Evolutionary conservation across 2,113 vertebrate genomes (phyloP).

Genomic region (Datnioides undecimradiatus): DNA sequence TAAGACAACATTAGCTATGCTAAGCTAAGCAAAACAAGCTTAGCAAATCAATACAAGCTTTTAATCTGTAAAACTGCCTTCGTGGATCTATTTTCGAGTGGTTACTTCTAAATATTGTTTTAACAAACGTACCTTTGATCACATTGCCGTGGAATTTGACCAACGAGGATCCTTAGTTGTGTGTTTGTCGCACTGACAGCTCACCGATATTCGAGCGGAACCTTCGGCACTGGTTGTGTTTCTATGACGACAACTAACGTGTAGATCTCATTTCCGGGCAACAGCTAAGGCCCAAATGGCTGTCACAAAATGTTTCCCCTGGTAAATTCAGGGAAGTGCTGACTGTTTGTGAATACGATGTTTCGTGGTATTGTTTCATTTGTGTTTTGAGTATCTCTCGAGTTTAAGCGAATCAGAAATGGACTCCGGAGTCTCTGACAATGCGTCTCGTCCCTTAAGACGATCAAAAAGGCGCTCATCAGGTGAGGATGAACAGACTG

Average conservation of each 20-base stretch:
- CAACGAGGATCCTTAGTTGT: neutral
- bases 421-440: conserved; percentile 39
- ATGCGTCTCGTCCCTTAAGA: neutral
- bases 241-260: neutral
- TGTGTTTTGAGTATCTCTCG: neutral
- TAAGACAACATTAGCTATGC: too few relatives aligned
- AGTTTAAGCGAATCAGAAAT: conserved; percentile 14
- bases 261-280: neutral
- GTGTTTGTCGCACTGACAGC: neutral
- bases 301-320: conserved; percentile 33
- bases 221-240: neutral
- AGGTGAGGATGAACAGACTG: conserved; percentile 27
- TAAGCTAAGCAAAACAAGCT: neutral
- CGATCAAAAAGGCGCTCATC: conserved; percentile 39
- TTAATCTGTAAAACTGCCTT: neutral
- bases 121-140: neutral
- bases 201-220: conserved; percentile 32
- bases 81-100: accelerated
- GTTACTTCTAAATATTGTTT: neutral
- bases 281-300: neutral
- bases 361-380: neutral
- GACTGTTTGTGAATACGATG: conserved; percentile 7
- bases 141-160: neutral
- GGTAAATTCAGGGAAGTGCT: conserved; percentile 2
- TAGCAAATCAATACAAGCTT: neutral